Evolutionary conservation across 2,113 vertebrate genomes (phyloP).

Genomic region (Gasterosteus nipponicus): DNA sequence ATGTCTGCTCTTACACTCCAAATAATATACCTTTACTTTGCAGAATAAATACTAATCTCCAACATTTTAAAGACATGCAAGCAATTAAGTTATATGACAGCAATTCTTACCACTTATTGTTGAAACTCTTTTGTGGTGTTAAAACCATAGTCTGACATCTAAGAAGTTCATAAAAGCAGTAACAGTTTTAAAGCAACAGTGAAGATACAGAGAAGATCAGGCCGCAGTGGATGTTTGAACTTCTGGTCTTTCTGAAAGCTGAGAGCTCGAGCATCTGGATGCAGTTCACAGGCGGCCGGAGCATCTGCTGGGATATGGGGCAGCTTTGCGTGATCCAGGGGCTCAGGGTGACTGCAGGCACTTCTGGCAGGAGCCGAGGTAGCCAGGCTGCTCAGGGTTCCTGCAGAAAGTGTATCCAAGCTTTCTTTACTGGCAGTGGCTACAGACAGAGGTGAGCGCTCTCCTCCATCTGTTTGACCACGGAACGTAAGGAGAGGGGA

Average conservation of each 20-base stretch:
- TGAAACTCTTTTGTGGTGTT: neutral
- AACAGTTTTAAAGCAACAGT: neutral
- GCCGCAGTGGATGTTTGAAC: slow-evolving; percentile 43
- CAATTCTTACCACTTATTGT: neutral
- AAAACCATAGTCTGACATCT: neutral
- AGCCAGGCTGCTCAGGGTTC: slow-evolving; percentile 25
- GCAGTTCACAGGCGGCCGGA: slow-evolving; percentile 55
- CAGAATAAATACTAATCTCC: neutral
- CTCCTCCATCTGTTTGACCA: neutral
- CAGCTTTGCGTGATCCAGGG: slow-evolving; percentile 48
- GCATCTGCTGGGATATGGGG: slow-evolving; percentile 66
- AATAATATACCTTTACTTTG: neutral
- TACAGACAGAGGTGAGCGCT: slow-evolving; percentile 1
- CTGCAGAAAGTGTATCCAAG: slow-evolving; percentile 7
- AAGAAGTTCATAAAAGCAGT: neutral
- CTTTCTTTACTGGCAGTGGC: neutral
- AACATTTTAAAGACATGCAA: neutral
- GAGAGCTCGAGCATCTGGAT: slow-evolving; percentile 54
- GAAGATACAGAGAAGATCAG: slow-evolving; percentile 1
- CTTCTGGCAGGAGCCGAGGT: slow-evolving; percentile 44
- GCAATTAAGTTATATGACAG: neutral
- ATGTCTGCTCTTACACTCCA: neutral
- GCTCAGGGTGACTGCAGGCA: slow-evolving; percentile 56
- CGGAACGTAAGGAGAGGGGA: neutral
- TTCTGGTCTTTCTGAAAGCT: slow-evolving; percentile 43